These are phyloP conservation scores for Prosopocoilus inquinatus DNA, from an alignment of 2,888 invertebrate genomes.

Conservation along the genomic window DNA sequence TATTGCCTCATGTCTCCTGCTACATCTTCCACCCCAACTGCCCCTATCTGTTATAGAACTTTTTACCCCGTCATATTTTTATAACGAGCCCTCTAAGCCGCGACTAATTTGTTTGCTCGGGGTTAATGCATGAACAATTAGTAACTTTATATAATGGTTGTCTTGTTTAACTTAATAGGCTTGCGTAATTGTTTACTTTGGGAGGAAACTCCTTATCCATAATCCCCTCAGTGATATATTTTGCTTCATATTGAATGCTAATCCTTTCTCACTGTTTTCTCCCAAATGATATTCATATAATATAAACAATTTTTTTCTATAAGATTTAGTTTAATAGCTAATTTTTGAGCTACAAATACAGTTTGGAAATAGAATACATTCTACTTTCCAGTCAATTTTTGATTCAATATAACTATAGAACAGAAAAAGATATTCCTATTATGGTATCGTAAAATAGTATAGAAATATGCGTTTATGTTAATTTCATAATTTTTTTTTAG, in stretches of 20 bases:
- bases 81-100: constrained; percentile 32
- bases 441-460: no score
- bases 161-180: constrained; percentile 17
- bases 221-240: background rate
- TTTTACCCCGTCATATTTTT: constrained; percentile 31
- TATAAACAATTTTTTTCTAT: no score
- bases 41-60: constrained; percentile 23
- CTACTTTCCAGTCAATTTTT: no score
- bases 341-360: no score
- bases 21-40: constrained; percentile 24
- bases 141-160: constrained; percentile 17
- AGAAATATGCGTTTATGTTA: no score
- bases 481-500: no score
- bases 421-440: no score
- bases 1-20: constrained; percentile 29
- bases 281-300: no score
- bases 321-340: no score
- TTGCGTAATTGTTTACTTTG: constrained; percentile 18
- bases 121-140: constrained; percentile 22
- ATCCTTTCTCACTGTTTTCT: no score
- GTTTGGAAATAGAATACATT: no score
- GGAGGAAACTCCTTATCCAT: background rate
- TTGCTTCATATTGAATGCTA: background rate
- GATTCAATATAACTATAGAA: no score
- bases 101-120: constrained; percentile 23